A percentile compares a stretch with the other conserved stretches of the same genome.
Evolutionary conservation across 1,140 invertebrate species (phyloP).

Genomic region (Apis cerana): DNA sequence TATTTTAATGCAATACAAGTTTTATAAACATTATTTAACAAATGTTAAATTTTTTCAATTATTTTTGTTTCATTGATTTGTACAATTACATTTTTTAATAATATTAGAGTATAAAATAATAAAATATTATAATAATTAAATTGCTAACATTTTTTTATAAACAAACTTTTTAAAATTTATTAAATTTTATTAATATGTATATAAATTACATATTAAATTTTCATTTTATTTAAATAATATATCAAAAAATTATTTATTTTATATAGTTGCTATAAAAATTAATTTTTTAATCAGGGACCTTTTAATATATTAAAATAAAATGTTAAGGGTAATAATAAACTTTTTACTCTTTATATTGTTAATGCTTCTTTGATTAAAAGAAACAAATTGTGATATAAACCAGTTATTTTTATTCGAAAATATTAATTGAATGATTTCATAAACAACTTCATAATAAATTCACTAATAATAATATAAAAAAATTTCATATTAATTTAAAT

Average conservation of each 20-base stretch:
- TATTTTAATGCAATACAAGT: slow-evolving; percentile 27
- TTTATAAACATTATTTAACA: slow-evolving; percentile 9
- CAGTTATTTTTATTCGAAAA: slow-evolving; percentile 47
- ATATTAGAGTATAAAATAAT: neutral
- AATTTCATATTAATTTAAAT: slow-evolving; percentile 9
- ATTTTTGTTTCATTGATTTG: neutral
- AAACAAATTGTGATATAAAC: slow-evolving; percentile 59
- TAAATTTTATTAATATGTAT: neutral
- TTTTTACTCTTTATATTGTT: slow-evolving; percentile 50
- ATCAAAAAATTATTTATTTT: neutral
- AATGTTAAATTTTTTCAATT: slow-evolving; percentile 1
- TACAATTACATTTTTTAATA: neutral
- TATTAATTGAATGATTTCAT: slow-evolving; percentile 54
- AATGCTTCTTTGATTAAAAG: slow-evolving; percentile 42
- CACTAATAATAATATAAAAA: slow-evolving; percentile 34
- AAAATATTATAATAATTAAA: neutral
- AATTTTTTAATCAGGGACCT: slow-evolving; percentile 36
- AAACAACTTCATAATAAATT: slow-evolving; percentile 47
- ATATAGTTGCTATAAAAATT: slow-evolving; percentile 3
- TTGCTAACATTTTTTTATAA: neutral
- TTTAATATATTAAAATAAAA: slow-evolving; percentile 39
- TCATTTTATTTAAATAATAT: neutral
- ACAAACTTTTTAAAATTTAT: neutral
- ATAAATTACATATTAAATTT: neutral
- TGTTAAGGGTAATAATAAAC: slow-evolving; percentile 33